phyloP scores from a whole-genome alignment of 2,113 vertebrate genomes.

The Melanerpes aurifrons region DNA sequence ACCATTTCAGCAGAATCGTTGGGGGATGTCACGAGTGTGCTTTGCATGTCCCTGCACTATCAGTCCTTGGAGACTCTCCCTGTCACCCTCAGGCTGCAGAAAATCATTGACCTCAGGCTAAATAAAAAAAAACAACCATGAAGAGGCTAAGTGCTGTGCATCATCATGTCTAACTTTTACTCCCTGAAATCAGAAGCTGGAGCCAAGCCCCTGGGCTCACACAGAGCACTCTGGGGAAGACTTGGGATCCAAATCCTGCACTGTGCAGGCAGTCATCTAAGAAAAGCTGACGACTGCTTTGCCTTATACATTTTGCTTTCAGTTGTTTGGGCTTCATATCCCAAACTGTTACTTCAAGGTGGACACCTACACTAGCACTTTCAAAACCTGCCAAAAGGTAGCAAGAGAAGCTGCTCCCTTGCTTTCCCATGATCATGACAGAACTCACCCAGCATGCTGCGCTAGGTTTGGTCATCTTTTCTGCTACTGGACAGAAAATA shows the following conservation, averaged over 20 bases:
- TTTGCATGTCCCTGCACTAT: not conserved
- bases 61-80: not conserved
- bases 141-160: not conserved
- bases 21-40: not conserved
- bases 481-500: constrained; percentile 8
- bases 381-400: not conserved
- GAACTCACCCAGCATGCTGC: not conserved
- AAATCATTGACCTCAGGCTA: constrained; percentile 4
- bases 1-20: not conserved
- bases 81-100: not conserved
- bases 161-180: not conserved
- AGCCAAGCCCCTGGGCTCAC: not conserved
- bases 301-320: not conserved
- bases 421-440: not conserved
- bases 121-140: not conserved
- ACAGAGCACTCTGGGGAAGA: not conserved
- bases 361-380: not conserved
- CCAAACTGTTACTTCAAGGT: not conserved
- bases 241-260: not conserved
- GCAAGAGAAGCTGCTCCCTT: not conserved
- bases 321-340: not conserved
- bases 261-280: not conserved
- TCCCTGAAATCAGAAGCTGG: not conserved
- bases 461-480: not conserved
- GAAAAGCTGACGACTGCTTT: not conserved